Evolutionary conservation across 2,888 invertebrate species (phyloP).

Genomic region (Cerastoderma edule): DNA sequence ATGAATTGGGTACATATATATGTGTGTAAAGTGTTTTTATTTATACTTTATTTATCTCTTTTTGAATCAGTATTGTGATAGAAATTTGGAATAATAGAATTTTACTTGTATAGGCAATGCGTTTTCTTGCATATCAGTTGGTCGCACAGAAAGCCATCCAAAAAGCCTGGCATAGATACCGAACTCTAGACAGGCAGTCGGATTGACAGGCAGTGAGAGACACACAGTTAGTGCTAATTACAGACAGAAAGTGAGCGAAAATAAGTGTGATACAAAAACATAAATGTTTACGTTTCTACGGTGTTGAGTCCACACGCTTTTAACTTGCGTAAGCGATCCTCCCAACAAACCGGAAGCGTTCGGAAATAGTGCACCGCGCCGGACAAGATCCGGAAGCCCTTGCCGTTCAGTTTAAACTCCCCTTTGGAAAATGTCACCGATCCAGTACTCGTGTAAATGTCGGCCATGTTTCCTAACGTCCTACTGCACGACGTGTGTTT

Average conservation of each 20-base stretch:
- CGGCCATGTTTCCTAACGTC: slow-evolving; percentile 7
- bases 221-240: background rate
- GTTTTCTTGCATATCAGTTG: too few species aligned
- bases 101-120: too few species aligned
- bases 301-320: slow-evolving; percentile 82
- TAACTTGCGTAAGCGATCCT: slow-evolving; percentile 77
- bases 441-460: slow-evolving; percentile 50
- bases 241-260: background rate
- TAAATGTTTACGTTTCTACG: slow-evolving; percentile 79
- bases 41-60: too few species aligned
- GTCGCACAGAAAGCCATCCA: too few species aligned
- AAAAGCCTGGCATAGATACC: too few species aligned
- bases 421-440: slow-evolving; percentile 64
- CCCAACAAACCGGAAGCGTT: slow-evolving; percentile 79
- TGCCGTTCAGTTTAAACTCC: slow-evolving; percentile 75
- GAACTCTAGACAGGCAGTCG: background rate
- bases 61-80: too few species aligned
- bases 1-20: too few species aligned
- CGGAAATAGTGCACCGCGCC: slow-evolving; percentile 82
- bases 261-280: background rate
- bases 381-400: slow-evolving; percentile 75
- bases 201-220: background rate
- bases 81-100: too few species aligned
- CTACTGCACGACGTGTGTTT: too few species aligned
- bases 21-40: too few species aligned